Evolutionary conservation across 2,888 invertebrate species (phyloP).

Genomic region (Drosophila nigricruria): DNA sequence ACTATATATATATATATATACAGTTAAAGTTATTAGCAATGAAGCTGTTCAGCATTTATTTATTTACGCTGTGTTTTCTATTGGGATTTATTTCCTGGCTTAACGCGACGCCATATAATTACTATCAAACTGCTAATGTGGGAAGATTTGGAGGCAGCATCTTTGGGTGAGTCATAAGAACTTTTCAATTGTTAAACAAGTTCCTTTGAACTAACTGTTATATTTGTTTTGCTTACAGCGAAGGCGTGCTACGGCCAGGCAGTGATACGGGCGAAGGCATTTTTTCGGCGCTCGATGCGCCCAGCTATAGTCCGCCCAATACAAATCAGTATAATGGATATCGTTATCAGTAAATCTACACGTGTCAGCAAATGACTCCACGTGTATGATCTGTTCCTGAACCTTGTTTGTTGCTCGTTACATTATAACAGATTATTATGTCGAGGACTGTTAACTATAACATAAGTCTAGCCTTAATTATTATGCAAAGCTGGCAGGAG

Average conservation of each 20-base stretch:
- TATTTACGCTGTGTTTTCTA: conserved; percentile 14
- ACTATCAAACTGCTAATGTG: conserved; percentile 8
- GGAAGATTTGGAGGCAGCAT: conserved; percentile 16
- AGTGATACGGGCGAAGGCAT: conserved; percentile 34
- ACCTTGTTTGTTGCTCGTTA: neutral
- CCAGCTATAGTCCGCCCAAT: conserved; percentile 15
- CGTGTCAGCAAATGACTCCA: neutral
- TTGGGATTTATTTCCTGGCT: conserved; percentile 4
- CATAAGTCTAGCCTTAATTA: neutral
- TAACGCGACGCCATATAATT: conserved; percentile 22
- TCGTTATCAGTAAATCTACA: neutral
- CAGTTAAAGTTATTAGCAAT: conserved; percentile 1
- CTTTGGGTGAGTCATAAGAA: conserved; percentile 34
- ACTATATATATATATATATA: neutral
- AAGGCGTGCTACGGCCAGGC: conserved; percentile 38
- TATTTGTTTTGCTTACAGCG: conserved; percentile 18
- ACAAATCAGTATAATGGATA: conserved; percentile 3
- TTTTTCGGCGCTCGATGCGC: conserved; percentile 33
- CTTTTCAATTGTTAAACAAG: neutral
- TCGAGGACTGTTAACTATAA: neutral
- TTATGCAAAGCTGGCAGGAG: conserved; percentile 21
- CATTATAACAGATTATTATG: neutral
- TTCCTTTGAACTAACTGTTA: neutral
- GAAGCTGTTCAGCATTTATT: conserved; percentile 7
- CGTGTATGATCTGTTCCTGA: neutral